Conservation (phyloP, 37 sponge, comb jelly and placozoan genomes). For the Beroe forskalii region DNA sequence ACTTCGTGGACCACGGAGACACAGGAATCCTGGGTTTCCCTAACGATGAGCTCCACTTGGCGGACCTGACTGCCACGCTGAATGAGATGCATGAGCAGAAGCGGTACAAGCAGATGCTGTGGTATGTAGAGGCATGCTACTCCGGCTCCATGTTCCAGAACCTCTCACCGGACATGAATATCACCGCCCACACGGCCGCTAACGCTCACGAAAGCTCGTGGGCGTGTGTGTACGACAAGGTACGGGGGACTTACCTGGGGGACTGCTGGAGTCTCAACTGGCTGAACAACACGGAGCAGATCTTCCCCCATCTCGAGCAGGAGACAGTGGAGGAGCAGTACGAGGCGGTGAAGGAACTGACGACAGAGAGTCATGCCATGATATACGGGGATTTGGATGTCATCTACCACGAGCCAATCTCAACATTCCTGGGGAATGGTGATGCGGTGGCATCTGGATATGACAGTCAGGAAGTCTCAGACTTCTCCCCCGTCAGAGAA, state of each 20-base stretch:
- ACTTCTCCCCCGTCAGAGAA: background rate
- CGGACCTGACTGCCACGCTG: background rate
- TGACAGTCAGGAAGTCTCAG: background rate
- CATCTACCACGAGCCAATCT: conserved; percentile 10
- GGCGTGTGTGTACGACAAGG: conserved; percentile 73
- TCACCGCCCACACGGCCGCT: conserved; percentile 77
- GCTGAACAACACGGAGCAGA: conserved; percentile 78
- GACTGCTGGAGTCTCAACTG: conserved; percentile 80
- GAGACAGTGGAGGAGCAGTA: conserved; percentile 73
- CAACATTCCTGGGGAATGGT: background rate
- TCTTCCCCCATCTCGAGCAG: conserved; percentile 44
- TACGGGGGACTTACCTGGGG: conserved; percentile 73
- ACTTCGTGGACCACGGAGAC: conserved; percentile 81
- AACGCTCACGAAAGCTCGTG: conserved; percentile 72
- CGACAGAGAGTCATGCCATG: conserved; percentile 70
- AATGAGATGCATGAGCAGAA: background rate
- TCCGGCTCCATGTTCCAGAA: conserved; percentile 81
- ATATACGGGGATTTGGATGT: conserved; percentile 72
- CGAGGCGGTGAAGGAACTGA: conserved; percentile 70
- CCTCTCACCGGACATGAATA: conserved; percentile 67
- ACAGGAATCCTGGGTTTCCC: conserved; percentile 80
- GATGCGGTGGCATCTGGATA: too few relatives aligned
- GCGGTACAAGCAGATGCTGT: conserved; percentile 73
- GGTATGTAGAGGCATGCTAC: conserved; percentile 82
- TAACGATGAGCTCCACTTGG: conserved; percentile 26